These are phyloP conservation scores for Zaprionus taronus DNA, from an alignment of 1,140 invertebrate species.

Conservation along the genomic window DNA sequence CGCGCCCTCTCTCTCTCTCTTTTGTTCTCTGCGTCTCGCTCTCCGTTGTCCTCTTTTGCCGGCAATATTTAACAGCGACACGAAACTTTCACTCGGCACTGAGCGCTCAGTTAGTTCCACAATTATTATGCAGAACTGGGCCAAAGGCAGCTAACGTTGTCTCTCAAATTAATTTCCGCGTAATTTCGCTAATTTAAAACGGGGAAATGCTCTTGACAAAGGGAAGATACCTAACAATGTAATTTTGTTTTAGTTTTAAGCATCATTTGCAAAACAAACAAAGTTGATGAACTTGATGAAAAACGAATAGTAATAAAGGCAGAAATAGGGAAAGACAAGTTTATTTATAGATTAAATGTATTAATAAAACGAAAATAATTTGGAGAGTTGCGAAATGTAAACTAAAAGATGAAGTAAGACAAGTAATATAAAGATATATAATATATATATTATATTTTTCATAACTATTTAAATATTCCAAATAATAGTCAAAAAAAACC, in stretches of 20 bases:
- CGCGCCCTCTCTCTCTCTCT: not conserved
- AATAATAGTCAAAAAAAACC: too few species aligned
- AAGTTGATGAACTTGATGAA: not conserved
- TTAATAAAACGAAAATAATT: not conserved
- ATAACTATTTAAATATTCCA: too few species aligned
- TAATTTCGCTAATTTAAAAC: constrained; percentile 14
- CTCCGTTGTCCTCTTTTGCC: constrained; percentile 29
- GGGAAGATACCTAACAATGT: not conserved
- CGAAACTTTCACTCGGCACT: constrained; percentile 43
- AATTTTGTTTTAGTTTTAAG: not conserved
- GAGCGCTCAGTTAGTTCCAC: constrained; percentile 2
- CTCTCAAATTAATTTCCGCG: constrained; percentile 10
- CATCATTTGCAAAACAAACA: not conserved
- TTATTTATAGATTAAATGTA: not conserved
- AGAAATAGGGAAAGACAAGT: not conserved
- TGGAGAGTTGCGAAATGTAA: not conserved
- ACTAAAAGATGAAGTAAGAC: not conserved
- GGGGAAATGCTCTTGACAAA: not conserved
- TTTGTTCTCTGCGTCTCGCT: not conserved
- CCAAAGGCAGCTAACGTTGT: constrained; percentile 11
- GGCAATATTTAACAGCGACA: constrained; percentile 51
- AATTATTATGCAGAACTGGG: constrained; percentile 31
- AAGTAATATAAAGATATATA: too few species aligned
- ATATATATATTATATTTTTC: too few species aligned
- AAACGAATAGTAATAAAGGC: not conserved